Evolutionary conservation across 1,140 invertebrate species (phyloP).

Genomic region (Hypothenemus hampei): DNA sequence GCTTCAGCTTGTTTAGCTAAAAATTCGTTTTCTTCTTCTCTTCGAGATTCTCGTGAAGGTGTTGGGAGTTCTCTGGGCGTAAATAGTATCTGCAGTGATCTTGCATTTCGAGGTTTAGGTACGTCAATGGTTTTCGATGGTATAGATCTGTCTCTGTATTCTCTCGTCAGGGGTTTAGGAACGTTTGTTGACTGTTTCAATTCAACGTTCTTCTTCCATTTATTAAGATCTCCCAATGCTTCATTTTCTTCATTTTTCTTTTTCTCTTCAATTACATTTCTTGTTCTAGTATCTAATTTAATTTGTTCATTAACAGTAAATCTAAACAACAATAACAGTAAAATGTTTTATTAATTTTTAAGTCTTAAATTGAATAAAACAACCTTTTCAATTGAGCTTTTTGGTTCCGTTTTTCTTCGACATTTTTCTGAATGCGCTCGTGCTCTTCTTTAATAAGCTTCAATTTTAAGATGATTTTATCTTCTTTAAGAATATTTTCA

Average conservation of each 20-base stretch:
- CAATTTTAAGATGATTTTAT: slow-evolving; percentile 52
- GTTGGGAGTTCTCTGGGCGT: slow-evolving; percentile 76
- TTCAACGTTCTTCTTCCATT: slow-evolving; percentile 50
- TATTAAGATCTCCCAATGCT: slow-evolving; percentile 62
- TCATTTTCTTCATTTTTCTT: slow-evolving; percentile 53
- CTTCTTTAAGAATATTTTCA: slow-evolving; percentile 48
- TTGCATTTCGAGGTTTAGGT: slow-evolving; percentile 55
- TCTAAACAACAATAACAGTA: slow-evolving; percentile 15
- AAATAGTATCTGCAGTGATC: slow-evolving; percentile 63
- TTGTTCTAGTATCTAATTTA: slow-evolving; percentile 50
- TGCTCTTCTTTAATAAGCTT: slow-evolving; percentile 50
- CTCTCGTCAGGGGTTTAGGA: no score
- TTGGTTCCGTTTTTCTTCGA: slow-evolving; percentile 51
- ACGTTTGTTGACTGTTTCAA: no score
- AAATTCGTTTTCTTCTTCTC: slow-evolving; percentile 74
- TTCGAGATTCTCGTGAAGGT: slow-evolving; percentile 71
- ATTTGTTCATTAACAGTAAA: slow-evolving; percentile 59
- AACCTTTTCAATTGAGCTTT: slow-evolving; percentile 46
- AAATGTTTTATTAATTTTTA: no score
- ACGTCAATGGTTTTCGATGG: slow-evolving; percentile 47
- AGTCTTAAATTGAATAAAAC: background rate
- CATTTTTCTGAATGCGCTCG: slow-evolving; percentile 47
- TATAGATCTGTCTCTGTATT: no score
- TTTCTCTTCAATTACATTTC: slow-evolving; percentile 54
- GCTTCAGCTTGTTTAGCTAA: slow-evolving; percentile 73